Conservation (phyloP, 2,113 vertebrate species). For the Apeltes quadracus region DNA sequence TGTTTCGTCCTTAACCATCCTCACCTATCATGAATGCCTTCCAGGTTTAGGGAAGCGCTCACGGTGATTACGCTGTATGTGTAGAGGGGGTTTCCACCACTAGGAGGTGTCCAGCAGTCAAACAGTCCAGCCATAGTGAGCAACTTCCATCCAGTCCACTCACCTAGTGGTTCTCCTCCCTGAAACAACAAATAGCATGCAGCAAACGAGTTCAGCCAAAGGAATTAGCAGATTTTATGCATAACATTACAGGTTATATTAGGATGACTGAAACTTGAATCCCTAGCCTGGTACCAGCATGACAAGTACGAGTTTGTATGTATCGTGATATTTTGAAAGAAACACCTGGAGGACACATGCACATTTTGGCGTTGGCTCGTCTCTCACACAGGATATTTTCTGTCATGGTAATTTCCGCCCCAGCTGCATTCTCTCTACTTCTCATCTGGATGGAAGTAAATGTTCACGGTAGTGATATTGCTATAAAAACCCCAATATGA, state of each 20-base stretch:
- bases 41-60: slow-evolving; percentile 83
- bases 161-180: slow-evolving; percentile 50
- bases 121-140: slow-evolving; percentile 98
- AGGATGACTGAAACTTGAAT: no score
- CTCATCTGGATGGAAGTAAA: slow-evolving; percentile 24
- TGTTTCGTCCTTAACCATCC: not conserved
- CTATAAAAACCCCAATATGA: slow-evolving; percentile 2
- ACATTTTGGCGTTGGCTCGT: slow-evolving; percentile 20
- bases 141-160: slow-evolving; percentile 86
- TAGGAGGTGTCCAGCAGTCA: slow-evolving; percentile 90
- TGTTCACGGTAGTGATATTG: slow-evolving; percentile 1
- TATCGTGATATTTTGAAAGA: not conserved
- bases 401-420: slow-evolving; percentile 35
- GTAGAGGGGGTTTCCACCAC: slow-evolving; percentile 87
- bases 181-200: slow-evolving; percentile 43
- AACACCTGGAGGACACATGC: slow-evolving; percentile 45
- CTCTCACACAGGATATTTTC: slow-evolving; percentile 42
- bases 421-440: slow-evolving; percentile 34
- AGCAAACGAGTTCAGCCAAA: not conserved
- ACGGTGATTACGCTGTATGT: slow-evolving; percentile 93
- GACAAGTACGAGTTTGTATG: not conserved
- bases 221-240: not conserved
- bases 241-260: not conserved
- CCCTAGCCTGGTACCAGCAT: not conserved
- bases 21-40: slow-evolving; percentile 89